Evolutionary conservation across 2,888 invertebrate species (phyloP).

Genomic region (Poecilobothrus nobilitatus): DNA sequence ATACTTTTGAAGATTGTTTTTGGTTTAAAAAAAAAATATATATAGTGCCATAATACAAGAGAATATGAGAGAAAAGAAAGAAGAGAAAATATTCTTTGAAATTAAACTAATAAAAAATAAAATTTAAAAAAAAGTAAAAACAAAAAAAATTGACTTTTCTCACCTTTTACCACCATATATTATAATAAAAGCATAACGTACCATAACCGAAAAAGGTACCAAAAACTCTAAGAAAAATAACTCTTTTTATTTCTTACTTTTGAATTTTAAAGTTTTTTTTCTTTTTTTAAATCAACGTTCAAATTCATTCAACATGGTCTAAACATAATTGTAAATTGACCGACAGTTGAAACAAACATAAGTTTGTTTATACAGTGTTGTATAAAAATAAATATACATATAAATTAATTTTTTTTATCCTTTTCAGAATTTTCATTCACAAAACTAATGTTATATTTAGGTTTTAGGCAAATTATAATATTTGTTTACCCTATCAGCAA

Average conservation of each 20-base stretch:
- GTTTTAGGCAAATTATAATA: too few relatives aligned
- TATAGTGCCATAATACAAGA: not conserved
- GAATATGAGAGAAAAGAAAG: not conserved
- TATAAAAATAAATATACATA: too few relatives aligned
- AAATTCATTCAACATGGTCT: not conserved
- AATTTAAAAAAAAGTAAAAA: not conserved
- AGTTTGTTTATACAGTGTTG: too few relatives aligned
- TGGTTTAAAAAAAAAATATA: not conserved
- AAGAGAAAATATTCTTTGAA: not conserved
- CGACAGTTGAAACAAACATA: not conserved
- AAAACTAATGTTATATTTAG: too few relatives aligned
- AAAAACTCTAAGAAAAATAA: not conserved
- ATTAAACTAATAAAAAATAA: conserved; percentile 2
- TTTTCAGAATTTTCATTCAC: too few relatives aligned
- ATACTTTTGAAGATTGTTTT: not conserved
- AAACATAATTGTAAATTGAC: conserved; percentile 6
- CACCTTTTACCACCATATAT: conserved; percentile 4
- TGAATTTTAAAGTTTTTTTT: too few relatives aligned
- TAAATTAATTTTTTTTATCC: too few relatives aligned
- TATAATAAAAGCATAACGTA: conserved; percentile 3
- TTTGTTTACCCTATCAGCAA: too few relatives aligned
- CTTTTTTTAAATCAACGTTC: too few relatives aligned
- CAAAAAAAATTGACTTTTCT: conserved; percentile 1
- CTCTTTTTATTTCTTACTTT: not conserved
- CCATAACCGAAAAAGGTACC: not conserved